phyloP scores from a whole-genome alignment of 2,797 vertebrate species.

The Trichosurus vulpecula region DNA sequence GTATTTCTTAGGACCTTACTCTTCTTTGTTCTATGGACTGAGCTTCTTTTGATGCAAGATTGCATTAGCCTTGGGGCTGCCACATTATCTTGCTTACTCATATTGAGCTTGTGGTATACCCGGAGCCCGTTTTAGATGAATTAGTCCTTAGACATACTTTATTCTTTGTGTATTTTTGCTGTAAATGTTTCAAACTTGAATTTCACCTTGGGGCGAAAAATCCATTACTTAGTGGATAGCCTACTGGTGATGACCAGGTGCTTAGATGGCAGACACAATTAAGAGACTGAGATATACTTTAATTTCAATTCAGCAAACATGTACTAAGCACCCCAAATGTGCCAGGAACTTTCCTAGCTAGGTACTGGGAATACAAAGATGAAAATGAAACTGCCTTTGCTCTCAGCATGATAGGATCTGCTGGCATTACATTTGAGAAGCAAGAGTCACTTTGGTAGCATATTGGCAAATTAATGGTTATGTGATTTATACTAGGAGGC shows the following conservation, averaged over 20 bases:
- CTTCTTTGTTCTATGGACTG: background rate
- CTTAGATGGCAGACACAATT: background rate
- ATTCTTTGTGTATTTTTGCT: background rate
- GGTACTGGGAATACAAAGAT: background rate
- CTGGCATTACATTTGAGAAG: background rate
- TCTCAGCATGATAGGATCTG: background rate
- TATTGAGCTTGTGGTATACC: background rate
- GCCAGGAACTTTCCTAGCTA: background rate
- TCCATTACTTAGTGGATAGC: background rate
- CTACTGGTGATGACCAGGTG: background rate
- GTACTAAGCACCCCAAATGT: background rate
- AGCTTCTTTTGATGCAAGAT: background rate
- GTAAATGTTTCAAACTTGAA: background rate
- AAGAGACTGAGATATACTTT: background rate
- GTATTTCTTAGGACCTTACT: background rate
- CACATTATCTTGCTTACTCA: too few species aligned
- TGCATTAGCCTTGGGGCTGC: background rate
- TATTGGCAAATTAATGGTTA: constrained; percentile 24
- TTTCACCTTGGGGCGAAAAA: background rate
- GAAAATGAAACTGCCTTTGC: background rate
- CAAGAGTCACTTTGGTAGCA: background rate
- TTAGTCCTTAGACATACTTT: background rate
- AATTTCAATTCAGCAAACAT: background rate
- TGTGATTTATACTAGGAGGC: background rate
- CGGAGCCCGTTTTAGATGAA: background rate